Base-by-base conservation (phyloP, 1,140 invertebrate species). In the Oryzaephilus surinamensis region DNA sequence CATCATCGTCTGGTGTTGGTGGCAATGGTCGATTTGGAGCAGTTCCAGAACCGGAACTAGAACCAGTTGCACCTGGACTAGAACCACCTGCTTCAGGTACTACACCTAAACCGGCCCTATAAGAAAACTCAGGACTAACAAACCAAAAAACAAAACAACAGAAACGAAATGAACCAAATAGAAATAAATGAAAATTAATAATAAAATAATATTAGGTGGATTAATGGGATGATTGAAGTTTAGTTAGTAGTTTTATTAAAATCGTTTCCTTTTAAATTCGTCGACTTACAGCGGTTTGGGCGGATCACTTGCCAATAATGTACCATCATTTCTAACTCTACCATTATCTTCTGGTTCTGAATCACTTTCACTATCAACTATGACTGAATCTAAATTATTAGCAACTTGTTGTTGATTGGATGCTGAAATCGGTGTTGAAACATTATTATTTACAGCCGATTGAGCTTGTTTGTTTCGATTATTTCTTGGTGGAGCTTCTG, bases 241-340 rank as follows among this genome's bases (percentile, higher is more conserved):
- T 10, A n/a, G 23, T 3, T 10, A 11, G 8, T 20, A n/a, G 8
- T 24, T 24, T 0, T 7, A 24, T n/a, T n/a, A 24, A 3, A 24
- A 24, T 7, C n/a, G n/a, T n/a, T n/a, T n/a, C n/a, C n/a, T n/a
- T n/a, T n/a, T n/a, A n/a, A 1, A 24, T 24, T 10, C 1, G 11
- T 3, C 23, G 13, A 80, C 89, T 86, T 74, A 94, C 89, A 97
- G 75, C 50, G 94, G 92, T 62, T 95, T 89, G 3, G 92, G 90
- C 14, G 92, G 91, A 69, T 97, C 93, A 54, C 90, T 95, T 21
- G 93, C 93, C 4, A 96, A 71, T 17, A 97, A 67, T 1, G 93
- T 97, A 32, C 93, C 94, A 55, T 97, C 91, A 54, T 91, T 91
- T 42, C 84, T 71, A 17, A 69, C 71, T 40, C 74, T 62, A 38